Base-by-base conservation (phyloP, 2,797 vertebrate genomes). In the Mormyrus hasselquistii region DNA sequence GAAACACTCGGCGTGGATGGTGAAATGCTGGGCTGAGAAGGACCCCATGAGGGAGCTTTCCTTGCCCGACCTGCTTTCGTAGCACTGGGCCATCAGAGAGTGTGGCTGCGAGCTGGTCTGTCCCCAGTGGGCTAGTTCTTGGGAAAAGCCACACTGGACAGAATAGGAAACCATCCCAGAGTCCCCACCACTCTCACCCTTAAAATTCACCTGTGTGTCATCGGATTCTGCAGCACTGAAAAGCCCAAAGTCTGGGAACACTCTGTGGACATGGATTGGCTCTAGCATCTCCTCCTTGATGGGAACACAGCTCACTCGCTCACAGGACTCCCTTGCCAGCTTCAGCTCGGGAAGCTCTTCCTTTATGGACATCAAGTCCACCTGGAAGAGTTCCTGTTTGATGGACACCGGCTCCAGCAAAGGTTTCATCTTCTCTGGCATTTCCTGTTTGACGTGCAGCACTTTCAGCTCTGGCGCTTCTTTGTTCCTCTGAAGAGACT, bases 1-100 rank as follows among this genome's bases (percentile, higher is more conserved):
- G 62, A 89, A 89, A 34, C 89, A 85, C 44, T 89, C 89, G 0
- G 89, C 85, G 2, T 65, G 84, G 65, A 89, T 87, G 83, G 88
- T 89, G 49, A 89, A 89, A 85, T 89, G 84, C 29, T 55, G 84
- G 4, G 83, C 22, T 19, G 55, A 10, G 38, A 19, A 57, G 1
- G 53, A 16, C 7, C 3, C 38, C n/a, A 38, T 16, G 22, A 38
- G 29, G 10, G 53, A 16, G 41, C 38, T 9, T 22, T 83, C 88
- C 6, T 41, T 47, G 22, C 53, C 16, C 4, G 25, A 55, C n/a
- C 41, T 9, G 10, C 50, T 9, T 10, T 59, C 73, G 7, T 53
- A 38, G 55, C 55, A 57, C 44, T 22, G 19, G n/a, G 44, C 79
- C 44, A 29, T 65, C 25, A 59, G 50, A 34, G 62, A 44, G 29